Evolutionary conservation across 2,113 vertebrate genomes (phyloP), one percentile per base, ranked within the genome.

Genomic region (Antechinus stuartii): DNA sequence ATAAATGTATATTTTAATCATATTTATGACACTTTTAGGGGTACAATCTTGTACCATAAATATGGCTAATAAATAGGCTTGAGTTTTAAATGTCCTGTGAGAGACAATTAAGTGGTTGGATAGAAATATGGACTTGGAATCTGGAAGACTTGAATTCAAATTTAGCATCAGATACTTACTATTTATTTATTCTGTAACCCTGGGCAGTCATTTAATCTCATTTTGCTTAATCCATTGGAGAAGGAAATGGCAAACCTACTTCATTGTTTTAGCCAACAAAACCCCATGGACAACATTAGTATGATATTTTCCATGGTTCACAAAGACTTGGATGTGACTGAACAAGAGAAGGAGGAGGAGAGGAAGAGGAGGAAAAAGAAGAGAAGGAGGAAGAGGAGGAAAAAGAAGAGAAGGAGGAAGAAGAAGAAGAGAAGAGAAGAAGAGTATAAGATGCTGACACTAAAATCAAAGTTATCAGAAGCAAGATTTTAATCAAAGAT

Each of bases 401-500:
- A 11, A 16, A 54, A 54, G 14, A 54, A 2, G 2, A 54, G 54
- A 2, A 54, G 19, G 54, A 54, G 10, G 50, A 50, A 4, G 50
- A 9, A 50, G 50, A 50, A 50, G 50, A 50, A 4, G 5, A 50
- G 50, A 52, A 9, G 50, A 52, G 10, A 10, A 52, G 50, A 10
- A 52, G 50, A 52, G 50, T 84, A 8, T 84, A 35, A 84, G 35
- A 42, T 42, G 5, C 35, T 42, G 35, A 84, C n/a, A n/a, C n/a
- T 35, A 84, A 22, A 84, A n/a, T 84, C 6, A 35, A 91, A 94
- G 42, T 49, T 54, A 54, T 23, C 10, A 30, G 61, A 94, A 52
- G 42, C 24, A 94, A 50, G 68, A 57, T 93, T 92, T 95, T 93
- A 92, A 91, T 94, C 30, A 14, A 26, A 68, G n/a, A 42, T 84